A percentile compares a stretch with the other conserved stretches of the same genome.
Evolutionary conservation across 2,888 invertebrate genomes (phyloP).

Genomic region (Ceriagrion tenellum): DNA sequence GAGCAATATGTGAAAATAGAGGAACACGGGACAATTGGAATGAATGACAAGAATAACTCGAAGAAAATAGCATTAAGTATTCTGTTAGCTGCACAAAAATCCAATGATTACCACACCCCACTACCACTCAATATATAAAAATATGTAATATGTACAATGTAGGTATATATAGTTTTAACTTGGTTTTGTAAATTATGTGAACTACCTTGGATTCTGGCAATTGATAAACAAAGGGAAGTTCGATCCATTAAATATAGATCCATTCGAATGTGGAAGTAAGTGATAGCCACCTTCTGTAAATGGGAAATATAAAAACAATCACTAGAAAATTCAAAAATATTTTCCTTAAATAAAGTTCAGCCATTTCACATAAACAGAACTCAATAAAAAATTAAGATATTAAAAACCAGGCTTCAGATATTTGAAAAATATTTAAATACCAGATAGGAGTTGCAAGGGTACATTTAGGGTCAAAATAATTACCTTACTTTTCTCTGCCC

Average conservation of each 20-base stretch:
- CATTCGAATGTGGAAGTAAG: no score
- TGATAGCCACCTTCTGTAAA: no score
- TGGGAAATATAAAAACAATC: no score
- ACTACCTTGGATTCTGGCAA: neutral
- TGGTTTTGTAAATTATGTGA: neutral
- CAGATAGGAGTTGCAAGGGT: no score
- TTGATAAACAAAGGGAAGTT: neutral
- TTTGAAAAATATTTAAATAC: no score
- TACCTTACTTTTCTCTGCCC: no score
- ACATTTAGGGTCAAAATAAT: no score
- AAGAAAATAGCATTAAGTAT: neutral
- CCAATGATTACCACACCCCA: conserved; percentile 6
- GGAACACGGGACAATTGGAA: neutral
- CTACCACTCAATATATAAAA: conserved; percentile 42
- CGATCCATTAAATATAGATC: no score
- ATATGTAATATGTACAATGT: conserved; percentile 26
- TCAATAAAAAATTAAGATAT: neutral
- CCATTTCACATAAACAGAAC: neutral
- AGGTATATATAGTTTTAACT: conserved; percentile 15
- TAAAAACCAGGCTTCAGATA: no score
- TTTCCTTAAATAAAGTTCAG: no score
- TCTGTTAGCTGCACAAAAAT: neutral
- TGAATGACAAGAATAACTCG: neutral
- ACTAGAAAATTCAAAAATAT: no score
- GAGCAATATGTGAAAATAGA: neutral